A percentile compares a stretch with the other conserved stretches of the same genome.
These are phyloP conservation scores for Montipora capitata DNA, from an alignment of 92 coral and sea anemone species.

Conservation along the genomic window DNA sequence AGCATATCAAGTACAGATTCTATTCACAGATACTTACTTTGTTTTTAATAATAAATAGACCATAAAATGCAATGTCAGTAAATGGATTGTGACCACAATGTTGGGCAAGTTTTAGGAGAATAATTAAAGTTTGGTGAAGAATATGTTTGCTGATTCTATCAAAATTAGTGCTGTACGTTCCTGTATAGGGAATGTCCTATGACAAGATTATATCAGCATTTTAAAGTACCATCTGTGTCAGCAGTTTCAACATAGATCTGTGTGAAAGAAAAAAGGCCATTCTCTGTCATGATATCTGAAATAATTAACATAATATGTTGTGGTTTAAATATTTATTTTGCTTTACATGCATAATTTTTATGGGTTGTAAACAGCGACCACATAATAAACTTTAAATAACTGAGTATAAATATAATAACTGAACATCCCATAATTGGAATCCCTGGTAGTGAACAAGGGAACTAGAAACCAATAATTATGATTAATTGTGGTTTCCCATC, in stretches of 20 bases:
- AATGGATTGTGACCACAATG: too few species aligned
- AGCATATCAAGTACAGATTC: too few species aligned
- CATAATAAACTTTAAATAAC: neutral
- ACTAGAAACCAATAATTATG: neutral
- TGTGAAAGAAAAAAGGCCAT: neutral
- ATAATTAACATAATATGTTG: constrained; percentile 10
- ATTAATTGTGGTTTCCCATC: neutral
- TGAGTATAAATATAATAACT: neutral
- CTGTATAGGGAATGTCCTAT: neutral
- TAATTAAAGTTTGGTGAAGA: neutral
- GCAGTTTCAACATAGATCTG: neutral
- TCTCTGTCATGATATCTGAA: neutral
- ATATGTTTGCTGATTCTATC: constrained; percentile 1
- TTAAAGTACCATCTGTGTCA: too few species aligned
- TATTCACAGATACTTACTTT: too few species aligned
- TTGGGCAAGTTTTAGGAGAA: too few species aligned
- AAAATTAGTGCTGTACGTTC: constrained; percentile 16
- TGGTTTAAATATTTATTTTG: constrained; percentile 10
- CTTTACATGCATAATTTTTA: constrained; percentile 1
- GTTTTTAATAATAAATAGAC: too few species aligned
- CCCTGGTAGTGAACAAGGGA: neutral
- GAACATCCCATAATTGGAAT: neutral
- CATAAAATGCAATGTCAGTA: too few species aligned
- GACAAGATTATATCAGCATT: too few species aligned
- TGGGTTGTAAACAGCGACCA: constrained; percentile 22